A percentile compares a stretch with the other conserved stretches of the same genome.
Conservation (phyloP, 2,797 vertebrate genomes). For the Hydrocynus forskahlii region DNA sequence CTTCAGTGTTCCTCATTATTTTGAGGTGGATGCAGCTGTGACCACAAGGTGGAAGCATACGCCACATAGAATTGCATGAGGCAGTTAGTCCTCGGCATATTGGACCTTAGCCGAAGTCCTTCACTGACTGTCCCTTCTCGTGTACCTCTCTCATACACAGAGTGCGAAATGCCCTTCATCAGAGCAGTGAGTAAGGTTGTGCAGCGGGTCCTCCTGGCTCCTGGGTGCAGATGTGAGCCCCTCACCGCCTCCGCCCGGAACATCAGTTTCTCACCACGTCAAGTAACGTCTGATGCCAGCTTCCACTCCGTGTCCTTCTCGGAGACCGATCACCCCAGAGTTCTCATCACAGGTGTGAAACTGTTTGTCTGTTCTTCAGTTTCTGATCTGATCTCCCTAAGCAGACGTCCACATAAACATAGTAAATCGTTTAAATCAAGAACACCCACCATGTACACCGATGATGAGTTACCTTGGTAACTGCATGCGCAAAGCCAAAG, state of each 20-base stretch:
- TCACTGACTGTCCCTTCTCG: background rate
- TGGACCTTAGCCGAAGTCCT: background rate
- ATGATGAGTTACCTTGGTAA: conserved; percentile 48
- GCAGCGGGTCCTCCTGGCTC: conserved; percentile 70
- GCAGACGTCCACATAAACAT: background rate
- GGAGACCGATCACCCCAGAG: conserved; percentile 83
- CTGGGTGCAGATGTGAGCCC: conserved; percentile 74
- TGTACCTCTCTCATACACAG: conserved; percentile 48
- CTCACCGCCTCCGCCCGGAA: conserved; percentile 67
- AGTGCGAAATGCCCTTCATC: conserved; percentile 75
- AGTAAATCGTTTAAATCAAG: conserved; percentile 20
- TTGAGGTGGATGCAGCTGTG: background rate
- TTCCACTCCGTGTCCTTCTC: conserved; percentile 88
- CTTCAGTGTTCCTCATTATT: background rate
- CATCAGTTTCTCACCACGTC: conserved; percentile 83
- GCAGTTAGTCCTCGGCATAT: background rate
- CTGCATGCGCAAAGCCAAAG: conserved; percentile 44
- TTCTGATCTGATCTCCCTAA: conserved; percentile 2
- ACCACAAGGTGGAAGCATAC: conserved; percentile 51
- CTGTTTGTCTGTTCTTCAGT: background rate
- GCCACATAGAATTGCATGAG: no score
- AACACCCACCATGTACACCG: conserved; percentile 3
- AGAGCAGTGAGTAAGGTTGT: conserved; percentile 74
- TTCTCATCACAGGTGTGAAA: conserved; percentile 91
- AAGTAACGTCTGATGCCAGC: conserved; percentile 81